A percentile compares a stretch with the other conserved stretches of the same genome.
phyloP scores from a whole-genome alignment of 2,113 vertebrate genomes.

The Malaclemys terrapin region DNA sequence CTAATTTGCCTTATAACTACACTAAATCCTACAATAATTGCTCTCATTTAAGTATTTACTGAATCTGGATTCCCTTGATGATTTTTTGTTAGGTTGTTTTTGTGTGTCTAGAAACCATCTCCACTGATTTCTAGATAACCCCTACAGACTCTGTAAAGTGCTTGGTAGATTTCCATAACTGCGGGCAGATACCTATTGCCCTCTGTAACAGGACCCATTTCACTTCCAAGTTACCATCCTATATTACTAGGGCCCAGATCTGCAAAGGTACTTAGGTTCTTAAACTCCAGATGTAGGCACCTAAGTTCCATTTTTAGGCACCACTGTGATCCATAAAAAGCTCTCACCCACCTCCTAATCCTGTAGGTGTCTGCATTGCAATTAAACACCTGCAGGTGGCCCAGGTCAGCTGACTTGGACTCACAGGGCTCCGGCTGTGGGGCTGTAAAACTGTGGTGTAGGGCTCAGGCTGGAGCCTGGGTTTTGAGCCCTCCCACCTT shows the following conservation, averaged over 20 bases:
- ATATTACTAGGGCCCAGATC: neutral
- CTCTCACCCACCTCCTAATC: neutral
- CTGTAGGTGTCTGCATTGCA: neutral
- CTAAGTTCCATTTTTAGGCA: neutral
- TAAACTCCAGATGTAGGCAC: too few relatives aligned
- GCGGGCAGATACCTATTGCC: slow-evolving; percentile 30
- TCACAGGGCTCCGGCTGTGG: too few relatives aligned
- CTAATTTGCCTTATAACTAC: slow-evolving; percentile 61
- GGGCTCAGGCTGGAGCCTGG: neutral
- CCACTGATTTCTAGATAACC: slow-evolving; percentile 53
- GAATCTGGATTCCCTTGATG: slow-evolving; percentile 44
- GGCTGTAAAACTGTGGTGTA: neutral
- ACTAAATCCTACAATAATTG: slow-evolving; percentile 47
- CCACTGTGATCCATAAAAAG: too few relatives aligned
- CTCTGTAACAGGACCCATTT: slow-evolving; percentile 49
- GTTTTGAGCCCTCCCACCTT: neutral
- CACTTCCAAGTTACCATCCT: neutral
- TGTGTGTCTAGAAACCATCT: neutral
- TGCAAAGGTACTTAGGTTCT: neutral
- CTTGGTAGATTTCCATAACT: slow-evolving; percentile 48
- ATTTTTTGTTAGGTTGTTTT: neutral
- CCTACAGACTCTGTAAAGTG: slow-evolving; percentile 28
- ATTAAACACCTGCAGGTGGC: neutral
- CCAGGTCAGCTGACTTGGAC: neutral
- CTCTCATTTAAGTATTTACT: slow-evolving; percentile 14